Evolutionary conservation across 2,888 invertebrate genomes (phyloP), one percentile per base, ranked within the genome.

Genomic region (Dastarcus helophoroides): DNA sequence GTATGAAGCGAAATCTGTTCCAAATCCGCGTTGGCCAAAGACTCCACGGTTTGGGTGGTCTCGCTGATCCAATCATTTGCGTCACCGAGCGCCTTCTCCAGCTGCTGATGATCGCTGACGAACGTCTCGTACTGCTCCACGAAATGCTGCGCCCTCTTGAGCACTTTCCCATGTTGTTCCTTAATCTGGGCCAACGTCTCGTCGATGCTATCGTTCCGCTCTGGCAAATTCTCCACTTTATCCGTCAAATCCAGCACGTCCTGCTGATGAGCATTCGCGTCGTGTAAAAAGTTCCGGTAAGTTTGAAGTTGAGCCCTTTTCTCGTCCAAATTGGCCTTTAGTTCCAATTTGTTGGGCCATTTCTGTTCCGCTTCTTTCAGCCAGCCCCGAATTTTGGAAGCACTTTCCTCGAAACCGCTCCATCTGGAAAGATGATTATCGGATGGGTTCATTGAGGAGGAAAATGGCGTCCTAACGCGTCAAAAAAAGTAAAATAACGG

Each of bases 331-430:
- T 86, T 89, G 0, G 85, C 77, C 51, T 80, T 85, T 3, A 88
- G 57, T 52, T 84, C 81, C 22, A 90, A 73, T 43, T 89, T 83
- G 31, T 72, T 69, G 0, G 82, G 79, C 13, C 93, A 60, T 43
- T 81, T 75, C 36, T 72, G 70, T 51, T 88, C 85, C 4, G 80
- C 74, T 31, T 73, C 68, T 22, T 72, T 69, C 32, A 94, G 56
- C 93, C 93, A 93, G 30, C 68, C 68, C 46, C 79, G 73, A 14
- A 93, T 75, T 23, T 69, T 73, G 32, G 82, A 81, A 8, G 83
- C 71, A 42, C 80, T 78, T 48, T 91, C 89, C 57, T 91, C 89
- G 53, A 90, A 91, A 3, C 84, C 85, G 10, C 80, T 81, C 91
- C 90, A 93, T 45, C 83, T 63, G 33, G 37, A 36, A 11, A 7